phyloP scores from a whole-genome alignment of 1,140 invertebrate genomes.

The Bilobella aurantiaca region DNA sequence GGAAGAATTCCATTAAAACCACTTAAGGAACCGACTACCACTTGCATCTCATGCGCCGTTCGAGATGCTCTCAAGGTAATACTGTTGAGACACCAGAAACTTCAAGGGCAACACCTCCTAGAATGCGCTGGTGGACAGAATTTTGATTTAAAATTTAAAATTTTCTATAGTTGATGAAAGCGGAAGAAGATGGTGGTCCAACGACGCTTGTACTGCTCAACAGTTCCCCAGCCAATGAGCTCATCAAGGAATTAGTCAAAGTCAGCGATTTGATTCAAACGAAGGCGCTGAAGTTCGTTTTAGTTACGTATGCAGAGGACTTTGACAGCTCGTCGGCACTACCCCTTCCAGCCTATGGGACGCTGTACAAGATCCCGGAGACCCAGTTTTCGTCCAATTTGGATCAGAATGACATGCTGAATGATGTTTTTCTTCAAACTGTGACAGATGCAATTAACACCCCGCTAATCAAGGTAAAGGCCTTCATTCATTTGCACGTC shows the following conservation, averaged over 20 bases:
- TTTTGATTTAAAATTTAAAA: slow-evolving; percentile 7
- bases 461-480: slow-evolving; percentile 31
- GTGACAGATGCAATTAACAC: slow-evolving; percentile 29
- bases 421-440: slow-evolving; percentile 31
- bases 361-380: slow-evolving; percentile 26
- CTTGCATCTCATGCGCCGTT: slow-evolving; percentile 30
- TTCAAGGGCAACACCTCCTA: not conserved
- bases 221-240: slow-evolving; percentile 25
- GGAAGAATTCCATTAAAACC: slow-evolving; percentile 36
- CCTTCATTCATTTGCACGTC: slow-evolving; percentile 6
- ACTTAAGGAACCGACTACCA: slow-evolving; percentile 23
- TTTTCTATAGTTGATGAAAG: slow-evolving; percentile 22
- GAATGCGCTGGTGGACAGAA: not conserved
- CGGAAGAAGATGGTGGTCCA: slow-evolving; percentile 25
- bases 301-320: slow-evolving; percentile 31
- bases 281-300: slow-evolving; percentile 27
- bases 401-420: slow-evolving; percentile 33
- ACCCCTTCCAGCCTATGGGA: slow-evolving; percentile 23
- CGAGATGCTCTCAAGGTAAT: slow-evolving; percentile 30
- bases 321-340: slow-evolving; percentile 23
- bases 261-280: slow-evolving; percentile 30
- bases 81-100: too few relatives aligned
- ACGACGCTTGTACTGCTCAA: slow-evolving; percentile 30
- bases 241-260: slow-evolving; percentile 27
- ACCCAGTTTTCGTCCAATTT: slow-evolving; percentile 23